These are phyloP conservation scores for Andrena camellia DNA, from an alignment of 2,888 invertebrate genomes.

Conservation along the genomic window DNA sequence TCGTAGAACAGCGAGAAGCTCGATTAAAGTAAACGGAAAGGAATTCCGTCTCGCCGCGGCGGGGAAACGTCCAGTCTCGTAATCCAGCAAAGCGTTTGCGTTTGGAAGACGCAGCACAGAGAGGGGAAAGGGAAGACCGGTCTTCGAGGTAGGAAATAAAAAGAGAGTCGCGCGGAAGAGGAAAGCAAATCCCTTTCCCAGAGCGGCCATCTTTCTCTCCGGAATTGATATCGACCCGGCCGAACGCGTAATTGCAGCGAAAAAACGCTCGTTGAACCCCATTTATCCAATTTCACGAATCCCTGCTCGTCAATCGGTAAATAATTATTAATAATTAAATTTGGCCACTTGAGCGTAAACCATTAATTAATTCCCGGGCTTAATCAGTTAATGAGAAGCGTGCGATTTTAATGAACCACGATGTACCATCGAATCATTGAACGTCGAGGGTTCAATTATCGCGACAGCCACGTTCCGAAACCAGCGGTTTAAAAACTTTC, in stretches of 20 bases:
- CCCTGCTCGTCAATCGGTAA: background rate
- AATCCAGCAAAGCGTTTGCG: conserved; percentile 1
- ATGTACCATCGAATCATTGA: background rate
- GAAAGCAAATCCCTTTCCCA: background rate
- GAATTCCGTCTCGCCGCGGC: background rate
- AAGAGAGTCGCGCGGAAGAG: background rate
- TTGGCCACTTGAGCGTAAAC: background rate
- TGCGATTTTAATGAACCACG: background rate
- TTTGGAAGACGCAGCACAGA: background rate
- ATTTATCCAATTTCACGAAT: background rate
- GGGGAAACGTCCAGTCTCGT: background rate
- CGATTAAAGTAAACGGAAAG: conserved; percentile 7
- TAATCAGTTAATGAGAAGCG: background rate
- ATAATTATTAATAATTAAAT: conserved; percentile 19
- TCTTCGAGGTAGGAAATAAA: background rate
- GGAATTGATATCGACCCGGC: background rate
- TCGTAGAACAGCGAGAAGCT: background rate
- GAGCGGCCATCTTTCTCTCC: background rate
- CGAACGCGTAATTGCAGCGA: background rate
- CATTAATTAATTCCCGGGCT: conserved; percentile 9
- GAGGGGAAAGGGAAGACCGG: background rate
- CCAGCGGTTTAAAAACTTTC: no score
- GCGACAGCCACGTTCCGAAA: background rate
- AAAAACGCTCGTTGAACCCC: conserved; percentile 2
- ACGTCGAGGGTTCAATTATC: background rate